These are phyloP conservation scores for Cettia cetti DNA, from an alignment of 2,113 vertebrate species.

Conservation along the genomic window DNA sequence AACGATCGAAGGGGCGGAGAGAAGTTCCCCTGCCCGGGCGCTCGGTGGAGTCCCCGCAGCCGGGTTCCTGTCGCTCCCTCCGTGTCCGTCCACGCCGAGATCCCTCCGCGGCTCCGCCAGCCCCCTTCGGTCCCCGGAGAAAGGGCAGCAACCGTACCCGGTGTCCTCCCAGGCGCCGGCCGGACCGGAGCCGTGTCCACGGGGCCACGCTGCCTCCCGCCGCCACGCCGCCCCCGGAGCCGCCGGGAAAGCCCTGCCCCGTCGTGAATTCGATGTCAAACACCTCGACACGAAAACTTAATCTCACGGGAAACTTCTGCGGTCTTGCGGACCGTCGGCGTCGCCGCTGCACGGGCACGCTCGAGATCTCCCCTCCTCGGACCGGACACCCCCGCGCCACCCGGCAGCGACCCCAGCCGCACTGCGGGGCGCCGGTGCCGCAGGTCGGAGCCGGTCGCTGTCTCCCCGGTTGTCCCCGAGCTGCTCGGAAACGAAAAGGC, in stretches of 20 bases:
- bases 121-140: background rate
- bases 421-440: background rate
- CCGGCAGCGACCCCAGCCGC: too few relatives aligned
- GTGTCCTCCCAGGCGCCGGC: background rate
- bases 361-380: too few relatives aligned
- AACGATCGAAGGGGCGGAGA: background rate
- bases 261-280: background rate
- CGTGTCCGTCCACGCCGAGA: background rate
- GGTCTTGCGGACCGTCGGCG: background rate
- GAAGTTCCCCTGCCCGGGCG: background rate
- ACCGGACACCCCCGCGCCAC: rapidly evolving
- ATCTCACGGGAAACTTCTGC: background rate
- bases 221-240: background rate
- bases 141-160: background rate
- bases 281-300: background rate
- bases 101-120: too few relatives aligned
- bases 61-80: background rate
- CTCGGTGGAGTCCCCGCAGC: background rate
- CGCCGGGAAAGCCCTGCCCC: background rate
- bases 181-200: background rate
- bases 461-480: background rate
- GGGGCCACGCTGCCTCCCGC: rapidly evolving
- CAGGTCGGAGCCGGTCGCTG: too few relatives aligned
- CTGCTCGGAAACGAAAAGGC: background rate
- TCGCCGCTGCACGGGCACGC: background rate